These are phyloP conservation scores for Idaea straminata DNA, from an alignment of 2,888 invertebrate genomes.

Conservation along the genomic window DNA sequence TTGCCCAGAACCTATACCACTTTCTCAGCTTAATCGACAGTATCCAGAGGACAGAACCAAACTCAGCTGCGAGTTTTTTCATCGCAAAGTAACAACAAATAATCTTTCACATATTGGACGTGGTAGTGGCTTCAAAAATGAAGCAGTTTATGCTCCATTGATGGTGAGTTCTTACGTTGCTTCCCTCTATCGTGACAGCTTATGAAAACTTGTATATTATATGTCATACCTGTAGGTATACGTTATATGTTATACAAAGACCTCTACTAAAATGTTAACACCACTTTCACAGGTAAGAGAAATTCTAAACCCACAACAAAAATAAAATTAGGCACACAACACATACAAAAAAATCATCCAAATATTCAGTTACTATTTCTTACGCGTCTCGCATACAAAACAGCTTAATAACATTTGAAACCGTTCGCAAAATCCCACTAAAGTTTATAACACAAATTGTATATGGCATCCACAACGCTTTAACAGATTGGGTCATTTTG, in stretches of 20 bases:
- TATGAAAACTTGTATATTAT: too few species aligned
- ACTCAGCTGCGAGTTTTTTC: too few species aligned
- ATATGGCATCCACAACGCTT: slow-evolving; percentile 50
- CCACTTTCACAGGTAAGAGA: neutral
- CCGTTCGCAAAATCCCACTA: slow-evolving; percentile 34
- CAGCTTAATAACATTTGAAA: slow-evolving; percentile 34
- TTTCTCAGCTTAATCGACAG: too few species aligned
- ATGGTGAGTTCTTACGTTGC: too few species aligned
- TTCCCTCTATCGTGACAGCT: too few species aligned
- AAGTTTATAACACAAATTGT: slow-evolving; percentile 45
- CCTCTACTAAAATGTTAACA: neutral
- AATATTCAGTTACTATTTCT: slow-evolving; percentile 25
- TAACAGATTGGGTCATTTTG: slow-evolving; percentile 58
- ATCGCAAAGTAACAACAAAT: too few species aligned
- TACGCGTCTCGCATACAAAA: slow-evolving; percentile 31
- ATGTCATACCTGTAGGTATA: too few species aligned
- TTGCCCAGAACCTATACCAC: too few species aligned
- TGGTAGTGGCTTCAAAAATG: too few species aligned
- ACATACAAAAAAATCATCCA: neutral
- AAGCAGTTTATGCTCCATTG: too few species aligned
- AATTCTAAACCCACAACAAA: neutral
- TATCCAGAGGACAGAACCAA: too few species aligned
- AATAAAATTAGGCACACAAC: neutral
- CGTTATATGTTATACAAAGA: neutral
- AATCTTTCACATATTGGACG: too few species aligned